Evolutionary conservation across 2,113 vertebrate species (phyloP).

Genomic region (Atractosteus spatula): DNA sequence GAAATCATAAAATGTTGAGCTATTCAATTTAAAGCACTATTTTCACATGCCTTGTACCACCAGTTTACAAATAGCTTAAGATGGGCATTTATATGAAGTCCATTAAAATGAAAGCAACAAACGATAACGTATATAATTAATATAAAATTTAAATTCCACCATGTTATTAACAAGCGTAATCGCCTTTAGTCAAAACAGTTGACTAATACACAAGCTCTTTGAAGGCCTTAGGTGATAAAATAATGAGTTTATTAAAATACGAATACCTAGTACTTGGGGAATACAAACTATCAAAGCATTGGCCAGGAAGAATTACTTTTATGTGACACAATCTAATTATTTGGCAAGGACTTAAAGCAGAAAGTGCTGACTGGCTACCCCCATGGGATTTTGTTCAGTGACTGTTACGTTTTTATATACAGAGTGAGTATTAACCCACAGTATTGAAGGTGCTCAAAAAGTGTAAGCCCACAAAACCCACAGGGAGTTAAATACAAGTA

Average conservation of each 20-base stretch:
- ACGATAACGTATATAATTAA: neutral
- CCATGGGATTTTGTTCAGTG: neutral
- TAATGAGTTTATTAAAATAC: slow-evolving; percentile 9
- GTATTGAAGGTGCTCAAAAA: neutral
- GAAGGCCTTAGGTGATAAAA: slow-evolving; percentile 3
- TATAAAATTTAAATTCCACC: neutral
- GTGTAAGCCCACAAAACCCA: neutral
- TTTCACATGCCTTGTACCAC: too few relatives aligned
- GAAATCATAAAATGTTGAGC: too few relatives aligned
- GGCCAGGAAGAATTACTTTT: slow-evolving; percentile 1
- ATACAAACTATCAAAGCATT: neutral
- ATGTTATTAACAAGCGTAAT: slow-evolving; percentile 1
- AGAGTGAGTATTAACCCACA: neutral
- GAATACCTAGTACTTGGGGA: neutral
- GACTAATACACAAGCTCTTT: neutral
- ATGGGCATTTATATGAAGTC: too few relatives aligned
- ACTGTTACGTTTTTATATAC: neutral
- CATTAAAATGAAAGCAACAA: too few relatives aligned
- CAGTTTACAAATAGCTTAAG: too few relatives aligned
- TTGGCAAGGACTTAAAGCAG: slow-evolving; percentile 6
- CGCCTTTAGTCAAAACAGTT: neutral
- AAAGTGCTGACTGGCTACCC: slow-evolving; percentile 5
- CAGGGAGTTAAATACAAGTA: too few relatives aligned
- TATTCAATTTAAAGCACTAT: too few relatives aligned
- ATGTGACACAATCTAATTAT: neutral